A percentile compares a stretch with the other conserved stretches of the same genome.
Evolutionary conservation across 2,113 vertebrate species (phyloP).

Genomic region (Rousettus leschenaultii): DNA sequence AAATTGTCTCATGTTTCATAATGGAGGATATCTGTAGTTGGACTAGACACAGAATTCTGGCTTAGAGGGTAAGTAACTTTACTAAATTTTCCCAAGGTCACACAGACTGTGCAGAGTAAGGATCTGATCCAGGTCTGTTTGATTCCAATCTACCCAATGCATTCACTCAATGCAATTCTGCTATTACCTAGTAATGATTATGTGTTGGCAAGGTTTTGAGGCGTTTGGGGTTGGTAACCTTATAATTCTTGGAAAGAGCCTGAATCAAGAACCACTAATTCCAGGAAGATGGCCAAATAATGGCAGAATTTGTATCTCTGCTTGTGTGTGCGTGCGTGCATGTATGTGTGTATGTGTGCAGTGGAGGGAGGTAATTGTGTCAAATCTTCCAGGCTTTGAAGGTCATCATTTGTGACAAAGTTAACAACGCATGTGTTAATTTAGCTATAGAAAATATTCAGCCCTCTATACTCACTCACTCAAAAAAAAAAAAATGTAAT

Average conservation of each 20-base stretch:
- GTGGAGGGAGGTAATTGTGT: neutral
- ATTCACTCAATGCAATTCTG: neutral
- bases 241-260: neutral
- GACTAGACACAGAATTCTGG: neutral
- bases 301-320: conserved; percentile 34
- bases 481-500: conserved; percentile 47
- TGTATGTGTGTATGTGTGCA: neutral
- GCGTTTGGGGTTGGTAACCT: neutral
- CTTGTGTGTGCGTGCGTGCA: neutral
- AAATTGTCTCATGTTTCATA: conserved; percentile 24
- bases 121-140: neutral
- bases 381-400: conserved; percentile 46
- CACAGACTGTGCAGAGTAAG: neutral
- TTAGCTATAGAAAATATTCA: conserved; percentile 46
- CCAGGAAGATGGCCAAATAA: conserved; percentile 41
- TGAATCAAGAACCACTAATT: conserved; percentile 1
- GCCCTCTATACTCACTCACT: neutral
- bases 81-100: conserved; percentile 9
- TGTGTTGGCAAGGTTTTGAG: neutral
- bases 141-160: neutral
- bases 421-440: conserved; percentile 49
- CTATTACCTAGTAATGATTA: neutral
- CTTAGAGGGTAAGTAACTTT: conserved; percentile 26
- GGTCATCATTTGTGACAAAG: conserved; percentile 37
- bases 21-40: conserved; percentile 3